Conservation (phyloP, 2,888 invertebrate genomes). For the Eristalis arbustorum region DNA sequence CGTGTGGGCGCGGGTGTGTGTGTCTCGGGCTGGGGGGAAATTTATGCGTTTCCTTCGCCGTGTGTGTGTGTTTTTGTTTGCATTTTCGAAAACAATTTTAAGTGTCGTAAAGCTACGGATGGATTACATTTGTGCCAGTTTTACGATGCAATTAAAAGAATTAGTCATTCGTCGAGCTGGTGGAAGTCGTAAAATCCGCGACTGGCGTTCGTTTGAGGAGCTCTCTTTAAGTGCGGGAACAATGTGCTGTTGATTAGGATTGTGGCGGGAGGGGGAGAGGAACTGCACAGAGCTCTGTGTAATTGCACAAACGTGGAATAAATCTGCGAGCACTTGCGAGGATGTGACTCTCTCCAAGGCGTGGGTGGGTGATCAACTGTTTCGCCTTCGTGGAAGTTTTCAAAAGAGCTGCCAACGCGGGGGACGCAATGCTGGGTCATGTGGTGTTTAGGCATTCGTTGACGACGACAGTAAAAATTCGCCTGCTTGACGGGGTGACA, state of each 20-base stretch:
- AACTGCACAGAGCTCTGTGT: neutral
- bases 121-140: slow-evolving; percentile 54
- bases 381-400: neutral
- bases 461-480: neutral
- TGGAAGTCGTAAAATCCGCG: slow-evolving; percentile 30
- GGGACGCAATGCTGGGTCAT: neutral
- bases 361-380: neutral
- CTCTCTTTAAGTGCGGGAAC: neutral
- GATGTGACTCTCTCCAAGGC: neutral
- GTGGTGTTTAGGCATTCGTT: neutral
- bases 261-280: neutral
- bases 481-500: neutral
- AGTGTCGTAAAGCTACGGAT: slow-evolving; percentile 57
- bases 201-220: neutral
- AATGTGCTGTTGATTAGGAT: slow-evolving; percentile 37
- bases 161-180: slow-evolving; percentile 51
- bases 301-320: slow-evolving; percentile 28
- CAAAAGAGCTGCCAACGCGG: neutral
- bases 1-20: neutral
- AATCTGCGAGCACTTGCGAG: neutral
- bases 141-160: slow-evolving; percentile 61
- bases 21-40: too few species aligned
- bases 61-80: slow-evolving; percentile 3
- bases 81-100: slow-evolving; percentile 48
- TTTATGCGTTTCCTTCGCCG: slow-evolving; percentile 32